Evolutionary conservation across 2,113 vertebrate genomes (phyloP).

Genomic region (Indicator indicator): DNA sequence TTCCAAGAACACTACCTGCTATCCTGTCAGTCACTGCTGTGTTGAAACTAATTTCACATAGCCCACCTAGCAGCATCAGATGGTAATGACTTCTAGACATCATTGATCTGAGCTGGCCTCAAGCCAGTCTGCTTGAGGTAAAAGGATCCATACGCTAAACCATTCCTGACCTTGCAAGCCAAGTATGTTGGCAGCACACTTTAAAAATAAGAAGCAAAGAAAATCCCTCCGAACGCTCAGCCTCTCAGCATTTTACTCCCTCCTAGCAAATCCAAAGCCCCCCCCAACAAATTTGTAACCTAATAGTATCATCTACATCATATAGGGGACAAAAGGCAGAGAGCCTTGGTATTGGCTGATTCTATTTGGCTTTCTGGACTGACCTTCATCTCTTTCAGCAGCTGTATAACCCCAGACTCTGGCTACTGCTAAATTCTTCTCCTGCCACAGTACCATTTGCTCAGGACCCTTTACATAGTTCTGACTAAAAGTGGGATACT

Average conservation of each 20-base stretch:
- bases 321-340: background rate
- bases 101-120: constrained; percentile 38
- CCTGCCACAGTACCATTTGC: background rate
- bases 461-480: background rate
- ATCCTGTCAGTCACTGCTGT: constrained; percentile 16
- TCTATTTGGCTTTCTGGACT: constrained; percentile 12
- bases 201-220: constrained; percentile 14
- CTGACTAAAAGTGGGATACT: background rate
- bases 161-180: background rate
- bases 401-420: background rate
- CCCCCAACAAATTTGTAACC: background rate
- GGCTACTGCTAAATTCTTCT: background rate
- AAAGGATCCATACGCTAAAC: background rate
- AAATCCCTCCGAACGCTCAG: background rate
- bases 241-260: background rate
- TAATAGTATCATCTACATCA: background rate
- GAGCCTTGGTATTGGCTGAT: constrained; percentile 25
- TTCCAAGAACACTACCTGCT: constrained; percentile 49
- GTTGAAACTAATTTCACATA: constrained; percentile 37
- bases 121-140: constrained; percentile 5
- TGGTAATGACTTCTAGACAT: constrained; percentile 39
- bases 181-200: background rate
- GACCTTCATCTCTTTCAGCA: constrained; percentile 9
- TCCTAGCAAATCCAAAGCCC: background rate
- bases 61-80: constrained; percentile 38